Evolutionary conservation across 1,140 invertebrate genomes (phyloP).

Genomic region (Orius insidiosus): DNA sequence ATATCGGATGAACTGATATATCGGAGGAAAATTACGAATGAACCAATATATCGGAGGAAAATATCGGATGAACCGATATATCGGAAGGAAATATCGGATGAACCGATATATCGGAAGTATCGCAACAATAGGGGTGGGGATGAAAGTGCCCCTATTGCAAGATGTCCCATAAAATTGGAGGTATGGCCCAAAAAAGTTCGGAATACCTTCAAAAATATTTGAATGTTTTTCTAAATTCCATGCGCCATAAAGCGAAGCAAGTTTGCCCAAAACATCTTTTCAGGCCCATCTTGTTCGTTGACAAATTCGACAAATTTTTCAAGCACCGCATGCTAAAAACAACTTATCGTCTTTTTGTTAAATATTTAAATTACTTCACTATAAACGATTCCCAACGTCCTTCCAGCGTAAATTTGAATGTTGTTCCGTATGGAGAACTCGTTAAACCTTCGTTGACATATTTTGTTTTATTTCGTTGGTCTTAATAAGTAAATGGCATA

Average conservation of each 20-base stretch:
- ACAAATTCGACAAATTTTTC: slow-evolving; percentile 19
- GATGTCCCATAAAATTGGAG: too few species aligned
- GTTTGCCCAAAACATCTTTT: slow-evolving; percentile 37
- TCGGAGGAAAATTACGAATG: too few species aligned
- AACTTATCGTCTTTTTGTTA: too few species aligned
- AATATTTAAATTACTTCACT: slow-evolving; percentile 39
- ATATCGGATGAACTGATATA: too few species aligned
- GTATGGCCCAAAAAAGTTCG: too few species aligned
- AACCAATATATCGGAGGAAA: too few species aligned
- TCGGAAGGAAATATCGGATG: too few species aligned
- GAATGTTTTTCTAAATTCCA: slow-evolving; percentile 56
- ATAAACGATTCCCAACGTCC: slow-evolving; percentile 56
- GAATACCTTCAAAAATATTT: slow-evolving; percentile 43
- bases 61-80: too few species aligned
- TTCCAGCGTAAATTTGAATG: slow-evolving; percentile 63
- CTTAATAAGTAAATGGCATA: slow-evolving; percentile 56
- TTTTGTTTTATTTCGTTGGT: slow-evolving; percentile 44
- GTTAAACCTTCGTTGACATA: slow-evolving; percentile 35
- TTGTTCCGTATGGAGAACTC: slow-evolving; percentile 59
- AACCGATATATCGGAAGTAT: too few species aligned
- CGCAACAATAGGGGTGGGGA: too few species aligned
- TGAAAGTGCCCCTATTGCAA: too few species aligned
- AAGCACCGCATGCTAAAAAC: slow-evolving; percentile 20
- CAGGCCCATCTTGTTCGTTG: slow-evolving; percentile 12
- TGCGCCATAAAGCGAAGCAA: slow-evolving; percentile 53